Evolutionary conservation across 2,113 vertebrate species (phyloP).

Genomic region (Lamprotornis superbus): DNA sequence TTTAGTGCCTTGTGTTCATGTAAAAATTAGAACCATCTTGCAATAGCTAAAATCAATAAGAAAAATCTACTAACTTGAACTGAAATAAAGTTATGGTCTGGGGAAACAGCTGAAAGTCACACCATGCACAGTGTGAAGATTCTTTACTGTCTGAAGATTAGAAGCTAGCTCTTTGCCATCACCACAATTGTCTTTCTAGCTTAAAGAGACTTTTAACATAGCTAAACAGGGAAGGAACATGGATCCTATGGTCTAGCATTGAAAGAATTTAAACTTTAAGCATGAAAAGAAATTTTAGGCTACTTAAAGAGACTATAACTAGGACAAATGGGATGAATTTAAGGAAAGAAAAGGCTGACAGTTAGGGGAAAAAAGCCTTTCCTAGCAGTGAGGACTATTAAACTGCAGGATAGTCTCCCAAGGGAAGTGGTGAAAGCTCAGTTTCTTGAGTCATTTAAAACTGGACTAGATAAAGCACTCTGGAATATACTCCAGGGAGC

Average conservation of each 20-base stretch:
- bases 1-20: background rate
- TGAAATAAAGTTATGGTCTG: background rate
- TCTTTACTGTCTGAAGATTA: background rate
- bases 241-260: background rate
- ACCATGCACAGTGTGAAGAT: background rate
- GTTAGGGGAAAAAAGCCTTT: background rate
- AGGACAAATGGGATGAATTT: slow-evolving; percentile 35
- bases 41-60: background rate
- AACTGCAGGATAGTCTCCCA: slow-evolving; percentile 44
- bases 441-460: slow-evolving; percentile 45
- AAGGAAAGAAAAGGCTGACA: slow-evolving; percentile 28
- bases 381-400: slow-evolving; percentile 40
- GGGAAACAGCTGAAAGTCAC: background rate
- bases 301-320: background rate
- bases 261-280: slow-evolving; percentile 1
- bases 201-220: background rate
- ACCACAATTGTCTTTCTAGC: background rate
- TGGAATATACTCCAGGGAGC: slow-evolving; percentile 27
- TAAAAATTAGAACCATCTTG: background rate
- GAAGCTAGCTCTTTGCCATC: background rate
- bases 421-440: slow-evolving; percentile 53
- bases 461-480: slow-evolving; percentile 58
- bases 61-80: background rate
- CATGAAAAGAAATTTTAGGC: background rate
- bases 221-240: slow-evolving; percentile 12